Evolutionary conservation across 2,888 invertebrate genomes (phyloP).

Genomic region (Epiblema foenella): DNA sequence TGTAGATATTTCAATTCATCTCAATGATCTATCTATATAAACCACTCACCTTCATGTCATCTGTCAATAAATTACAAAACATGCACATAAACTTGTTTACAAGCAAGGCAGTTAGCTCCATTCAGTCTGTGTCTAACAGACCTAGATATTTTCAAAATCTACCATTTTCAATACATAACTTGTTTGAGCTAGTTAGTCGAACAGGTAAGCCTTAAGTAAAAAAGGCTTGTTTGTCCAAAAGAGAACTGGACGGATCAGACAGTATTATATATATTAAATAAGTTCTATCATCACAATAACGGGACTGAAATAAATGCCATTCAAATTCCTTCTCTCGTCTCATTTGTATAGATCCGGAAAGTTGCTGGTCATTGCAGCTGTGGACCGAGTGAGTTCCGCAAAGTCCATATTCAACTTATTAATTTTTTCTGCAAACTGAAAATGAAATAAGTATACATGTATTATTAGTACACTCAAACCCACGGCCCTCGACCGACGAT

Average conservation of each 20-base stretch:
- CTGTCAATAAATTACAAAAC: neutral
- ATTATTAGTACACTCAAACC: too few species aligned
- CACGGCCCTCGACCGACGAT: too few species aligned
- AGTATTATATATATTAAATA: neutral
- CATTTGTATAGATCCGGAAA: conserved; percentile 23
- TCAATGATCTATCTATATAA: neutral
- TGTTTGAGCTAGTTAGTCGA: neutral
- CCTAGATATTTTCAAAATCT: conserved; percentile 12
- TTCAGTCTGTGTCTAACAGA: neutral
- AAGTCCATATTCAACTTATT: conserved; percentile 67
- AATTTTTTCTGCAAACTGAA: conserved; percentile 72
- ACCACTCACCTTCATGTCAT: conserved; percentile 9
- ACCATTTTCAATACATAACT: neutral
- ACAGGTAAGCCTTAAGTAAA: neutral
- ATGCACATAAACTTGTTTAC: conserved; percentile 15
- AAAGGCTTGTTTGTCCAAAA: neutral
- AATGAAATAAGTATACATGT: conserved; percentile 12
- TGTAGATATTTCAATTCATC: too few species aligned
- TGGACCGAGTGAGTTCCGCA: conserved; percentile 35
- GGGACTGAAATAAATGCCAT: conserved; percentile 2
- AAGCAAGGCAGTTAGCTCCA: neutral
- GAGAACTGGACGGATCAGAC: conserved; percentile 5
- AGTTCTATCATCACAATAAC: neutral
- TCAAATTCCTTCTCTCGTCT: neutral
- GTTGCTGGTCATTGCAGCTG: conserved; percentile 21